Evolutionary conservation across 2,113 vertebrate species (phyloP).

Genomic region (Melanotaenia duboulayi): DNA sequence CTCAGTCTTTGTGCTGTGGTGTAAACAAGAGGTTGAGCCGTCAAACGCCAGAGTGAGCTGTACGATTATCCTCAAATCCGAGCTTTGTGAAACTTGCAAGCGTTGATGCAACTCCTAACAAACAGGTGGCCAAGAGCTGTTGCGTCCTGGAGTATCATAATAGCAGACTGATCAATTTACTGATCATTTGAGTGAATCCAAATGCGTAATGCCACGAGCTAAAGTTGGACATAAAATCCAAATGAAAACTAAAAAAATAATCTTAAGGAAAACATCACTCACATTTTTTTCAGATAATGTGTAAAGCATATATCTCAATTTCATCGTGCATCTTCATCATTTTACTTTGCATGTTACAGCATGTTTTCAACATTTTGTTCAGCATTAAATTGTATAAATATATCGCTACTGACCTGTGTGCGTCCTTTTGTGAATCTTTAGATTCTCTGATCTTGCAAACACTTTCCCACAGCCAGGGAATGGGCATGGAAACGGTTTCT

Average conservation of each 20-base stretch:
- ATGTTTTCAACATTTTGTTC: constrained; percentile 6
- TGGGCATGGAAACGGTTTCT: constrained; percentile 98
- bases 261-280: background rate
- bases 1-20: constrained; percentile 70
- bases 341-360: background rate
- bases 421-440: constrained; percentile 99
- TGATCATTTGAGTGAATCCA: background rate
- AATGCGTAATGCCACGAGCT: background rate
- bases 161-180: constrained; percentile 30
- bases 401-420: constrained; percentile 94
- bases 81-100: constrained; percentile 41
- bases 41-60: constrained; percentile 73
- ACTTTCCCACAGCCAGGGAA: constrained; percentile 99
- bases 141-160: constrained; percentile 22
- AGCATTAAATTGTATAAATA: constrained; percentile 16
- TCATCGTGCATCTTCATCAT: background rate
- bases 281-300: background rate
- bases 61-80: constrained; percentile 48
- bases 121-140: constrained; percentile 51
- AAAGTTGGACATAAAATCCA: background rate
- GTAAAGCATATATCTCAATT: background rate
- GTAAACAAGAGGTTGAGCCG: constrained; percentile 71
- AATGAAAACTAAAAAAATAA: background rate
- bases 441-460: constrained; percentile 98
- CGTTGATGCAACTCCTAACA: constrained; percentile 52